Base-by-base conservation (phyloP, 2,113 vertebrate genomes). In the Piaya cayana region DNA sequence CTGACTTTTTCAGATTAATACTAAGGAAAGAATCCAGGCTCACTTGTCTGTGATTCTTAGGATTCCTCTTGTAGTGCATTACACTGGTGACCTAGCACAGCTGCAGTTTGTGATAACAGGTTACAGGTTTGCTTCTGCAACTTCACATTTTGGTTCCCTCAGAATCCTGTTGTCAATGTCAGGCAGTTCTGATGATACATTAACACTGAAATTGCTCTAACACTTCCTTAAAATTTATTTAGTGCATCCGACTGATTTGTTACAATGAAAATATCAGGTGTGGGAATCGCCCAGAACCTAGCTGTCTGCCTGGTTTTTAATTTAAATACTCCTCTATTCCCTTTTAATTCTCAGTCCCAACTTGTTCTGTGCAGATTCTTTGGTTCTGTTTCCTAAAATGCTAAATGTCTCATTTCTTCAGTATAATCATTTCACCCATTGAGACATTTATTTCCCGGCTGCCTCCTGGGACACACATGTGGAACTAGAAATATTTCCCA, bases 401-500 rank as follows among this genome's bases (percentile, higher is more conserved):
- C 11, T 39, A 56, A 86, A 83, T n/a, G 5, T 8, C 15, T 56
- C 26, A 72, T 42, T 15, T 32, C 6, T 76, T 5, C 26, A 29
- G 17, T 4, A 42, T 15, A 69, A 53, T 62, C 14, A 49, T 19
- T 74, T 55, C 20, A 36, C 27, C 8, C 30, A 34, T 12, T 49
- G 50, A 36, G 21, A 30, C 12, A 7, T 47, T 67, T 55, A 8
- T 27, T 65, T 95, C 50, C 34, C 67, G 9, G 15, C 13, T 91
- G 9, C 2, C 1, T 67, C 30, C 30, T 32, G 29, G 36, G 4
- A 8, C 15, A 74, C 37, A 18, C 12, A 10, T 1, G 0, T 49
- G 12, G 15, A 27, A 45, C 37, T 36, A 43, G 34, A 91, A 86
- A 34, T 52, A 43, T 58, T 80, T 69, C 32, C n/a, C 8, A n/a